These are phyloP conservation scores for Cyaniris semiargus DNA, from an alignment of 2,888 invertebrate species.

Conservation along the genomic window DNA sequence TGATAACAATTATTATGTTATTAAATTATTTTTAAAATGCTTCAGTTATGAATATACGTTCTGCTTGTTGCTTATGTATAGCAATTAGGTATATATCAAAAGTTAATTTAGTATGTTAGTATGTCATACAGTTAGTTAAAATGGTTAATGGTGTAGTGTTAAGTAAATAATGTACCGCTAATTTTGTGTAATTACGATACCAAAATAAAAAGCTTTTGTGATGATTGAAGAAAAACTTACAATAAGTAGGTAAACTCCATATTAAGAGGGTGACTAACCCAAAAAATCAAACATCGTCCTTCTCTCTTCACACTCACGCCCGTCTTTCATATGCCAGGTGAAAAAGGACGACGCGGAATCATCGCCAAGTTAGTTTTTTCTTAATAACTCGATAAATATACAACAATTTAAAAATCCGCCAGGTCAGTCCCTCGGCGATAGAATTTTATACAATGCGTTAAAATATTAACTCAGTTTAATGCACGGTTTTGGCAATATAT, in stretches of 20 bases:
- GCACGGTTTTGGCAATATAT: too few relatives aligned
- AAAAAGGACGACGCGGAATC: too few relatives aligned
- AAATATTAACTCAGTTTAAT: too few relatives aligned
- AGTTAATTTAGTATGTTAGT: background rate
- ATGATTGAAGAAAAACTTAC: background rate
- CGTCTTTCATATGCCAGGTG: too few relatives aligned
- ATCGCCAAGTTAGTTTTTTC: too few relatives aligned
- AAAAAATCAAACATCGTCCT: too few relatives aligned
- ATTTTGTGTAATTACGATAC: background rate
- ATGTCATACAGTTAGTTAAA: slow-evolving; percentile 2
- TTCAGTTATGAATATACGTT: background rate
- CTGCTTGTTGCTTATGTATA: background rate
- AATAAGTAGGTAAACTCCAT: background rate
- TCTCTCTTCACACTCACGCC: too few relatives aligned
- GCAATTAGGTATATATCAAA: background rate
- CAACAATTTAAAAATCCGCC: too few relatives aligned
- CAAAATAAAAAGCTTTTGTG: background rate
- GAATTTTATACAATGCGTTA: too few relatives aligned
- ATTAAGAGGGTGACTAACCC: too few relatives aligned
- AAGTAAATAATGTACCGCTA: background rate
- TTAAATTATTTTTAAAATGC: background rate
- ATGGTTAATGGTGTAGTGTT: background rate
- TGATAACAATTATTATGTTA: background rate
- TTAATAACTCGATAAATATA: too few relatives aligned
- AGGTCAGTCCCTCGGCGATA: too few relatives aligned